Conservation (phyloP, 2,113 vertebrate genomes). For the Microtus montanus region DNA sequence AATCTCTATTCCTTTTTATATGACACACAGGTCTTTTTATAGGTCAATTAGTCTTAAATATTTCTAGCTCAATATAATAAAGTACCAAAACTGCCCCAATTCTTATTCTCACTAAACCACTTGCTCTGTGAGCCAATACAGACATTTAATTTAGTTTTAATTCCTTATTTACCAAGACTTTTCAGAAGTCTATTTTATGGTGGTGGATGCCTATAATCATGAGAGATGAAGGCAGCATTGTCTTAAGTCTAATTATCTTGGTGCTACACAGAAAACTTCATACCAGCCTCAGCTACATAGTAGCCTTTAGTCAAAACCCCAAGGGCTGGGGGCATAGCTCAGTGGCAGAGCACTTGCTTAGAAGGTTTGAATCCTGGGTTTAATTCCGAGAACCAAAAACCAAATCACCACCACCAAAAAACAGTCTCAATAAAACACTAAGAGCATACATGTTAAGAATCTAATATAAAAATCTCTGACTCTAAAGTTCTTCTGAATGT, state of each 20-base stretch:
- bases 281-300: not conserved
- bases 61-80: slow-evolving; percentile 47
- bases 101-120: slow-evolving; percentile 39
- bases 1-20: slow-evolving; percentile 46
- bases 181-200: slow-evolving; percentile 37
- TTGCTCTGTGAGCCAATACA: slow-evolving; percentile 7
- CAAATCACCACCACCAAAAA: not conserved
- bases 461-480: not conserved
- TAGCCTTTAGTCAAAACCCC: not conserved
- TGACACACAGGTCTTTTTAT: not conserved
- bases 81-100: not conserved
- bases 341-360: not conserved
- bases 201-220: not conserved
- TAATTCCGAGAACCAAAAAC: not conserved
- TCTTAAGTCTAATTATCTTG: not conserved
- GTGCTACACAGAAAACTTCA: not conserved
- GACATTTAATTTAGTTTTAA: slow-evolving; percentile 51
- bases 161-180: not conserved
- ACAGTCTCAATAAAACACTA: not conserved
- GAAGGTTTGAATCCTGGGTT: not conserved
- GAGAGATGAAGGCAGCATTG: not conserved
- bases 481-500: not conserved
- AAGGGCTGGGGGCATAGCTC: not conserved
- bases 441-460: not conserved
- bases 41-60: slow-evolving; percentile 42